These are phyloP conservation scores for Enteromius anoplus DNA, from an alignment of 2,797 vertebrate genomes.

Conservation along the genomic window DNA sequence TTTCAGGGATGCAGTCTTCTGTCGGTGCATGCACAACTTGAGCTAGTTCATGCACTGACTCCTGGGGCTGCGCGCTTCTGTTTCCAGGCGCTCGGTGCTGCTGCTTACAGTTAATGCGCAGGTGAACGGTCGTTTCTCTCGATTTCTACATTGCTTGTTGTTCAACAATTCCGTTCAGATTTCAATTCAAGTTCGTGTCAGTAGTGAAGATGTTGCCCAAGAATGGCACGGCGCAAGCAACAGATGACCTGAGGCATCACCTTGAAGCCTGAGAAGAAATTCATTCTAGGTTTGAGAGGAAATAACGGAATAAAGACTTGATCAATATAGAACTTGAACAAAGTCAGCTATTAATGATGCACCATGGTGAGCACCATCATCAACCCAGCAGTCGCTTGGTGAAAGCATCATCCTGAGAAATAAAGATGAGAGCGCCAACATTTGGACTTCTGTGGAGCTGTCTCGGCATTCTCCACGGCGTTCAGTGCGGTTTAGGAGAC, in stretches of 20 bases:
- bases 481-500: slow-evolving; percentile 88
- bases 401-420: slow-evolving; percentile 60
- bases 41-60: slow-evolving; percentile 27
- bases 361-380: slow-evolving; percentile 42
- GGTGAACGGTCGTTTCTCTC: not conserved
- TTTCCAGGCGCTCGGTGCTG: not conserved
- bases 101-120: not conserved
- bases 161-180: not conserved
- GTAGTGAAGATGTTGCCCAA: not conserved
- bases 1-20: slow-evolving; percentile 58
- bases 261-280: slow-evolving; percentile 2
- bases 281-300: not conserved
- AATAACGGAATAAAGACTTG: not conserved
- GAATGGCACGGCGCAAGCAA: not conserved
- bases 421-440: slow-evolving; percentile 75
- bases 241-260: slow-evolving; percentile 41
- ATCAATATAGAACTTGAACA: not conserved
- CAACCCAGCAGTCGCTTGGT: slow-evolving; percentile 59
- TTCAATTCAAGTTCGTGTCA: not conserved
- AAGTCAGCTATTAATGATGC: slow-evolving; percentile 7
- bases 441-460: slow-evolving; percentile 91
- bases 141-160: not conserved
- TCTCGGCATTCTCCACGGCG: slow-evolving; percentile 85
- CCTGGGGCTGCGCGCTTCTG: slow-evolving; percentile 6
- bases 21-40: slow-evolving; percentile 50